A percentile compares a stretch with the other conserved stretches of the same genome.
Conservation (phyloP, 2,797 vertebrate genomes). For the Cryptoprocta ferox region DNA sequence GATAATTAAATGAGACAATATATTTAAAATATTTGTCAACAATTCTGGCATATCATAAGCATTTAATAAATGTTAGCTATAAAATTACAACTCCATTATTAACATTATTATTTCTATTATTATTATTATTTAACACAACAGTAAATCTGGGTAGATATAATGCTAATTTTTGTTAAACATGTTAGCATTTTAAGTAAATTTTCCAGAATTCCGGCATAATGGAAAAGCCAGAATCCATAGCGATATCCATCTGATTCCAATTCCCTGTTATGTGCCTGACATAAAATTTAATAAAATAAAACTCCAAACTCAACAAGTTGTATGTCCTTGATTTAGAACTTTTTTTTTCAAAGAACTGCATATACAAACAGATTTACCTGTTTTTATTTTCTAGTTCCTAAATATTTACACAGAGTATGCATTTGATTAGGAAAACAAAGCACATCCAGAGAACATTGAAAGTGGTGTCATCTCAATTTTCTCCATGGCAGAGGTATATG, state of each 20-base stretch:
- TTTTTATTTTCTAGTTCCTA: neutral
- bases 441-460: neutral
- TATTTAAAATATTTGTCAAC: slow-evolving; percentile 5
- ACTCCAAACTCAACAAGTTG: neutral
- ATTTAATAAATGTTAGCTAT: neutral
- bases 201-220: neutral
- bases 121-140: neutral
- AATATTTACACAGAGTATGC: neutral
- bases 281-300: neutral
- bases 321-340: neutral
- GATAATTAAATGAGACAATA: neutral
- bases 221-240: neutral
- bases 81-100: neutral
- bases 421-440: neutral
- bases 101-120: neutral
- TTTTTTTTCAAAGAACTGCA: neutral
- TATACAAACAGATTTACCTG: neutral
- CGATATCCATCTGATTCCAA: neutral
- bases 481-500: neutral
- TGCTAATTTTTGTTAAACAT: neutral
- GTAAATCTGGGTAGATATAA: neutral
- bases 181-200: neutral
- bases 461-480: neutral
- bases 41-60: neutral
- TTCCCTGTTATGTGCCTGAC: no score